Percentiles rank a stretch among this genome's conserved stretches.
These are phyloP conservation scores for Salvator merianae DNA, from an alignment of 2,113 vertebrate genomes.

Conservation along the genomic window DNA sequence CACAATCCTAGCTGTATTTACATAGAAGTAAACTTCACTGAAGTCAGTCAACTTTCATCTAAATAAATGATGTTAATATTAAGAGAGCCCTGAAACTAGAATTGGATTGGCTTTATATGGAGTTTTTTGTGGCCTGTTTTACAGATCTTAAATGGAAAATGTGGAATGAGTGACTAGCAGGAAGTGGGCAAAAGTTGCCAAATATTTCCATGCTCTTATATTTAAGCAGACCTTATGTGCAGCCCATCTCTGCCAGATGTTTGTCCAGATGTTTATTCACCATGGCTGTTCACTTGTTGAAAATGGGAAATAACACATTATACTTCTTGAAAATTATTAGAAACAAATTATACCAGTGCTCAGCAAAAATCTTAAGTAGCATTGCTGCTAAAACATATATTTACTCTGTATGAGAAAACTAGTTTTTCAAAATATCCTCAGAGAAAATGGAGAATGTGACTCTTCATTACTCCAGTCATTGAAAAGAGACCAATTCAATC, in stretches of 20 bases:
- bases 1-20: not conserved
- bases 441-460: conserved; percentile 37
- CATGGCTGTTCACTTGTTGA: not conserved
- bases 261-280: conserved; percentile 16
- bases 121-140: not conserved
- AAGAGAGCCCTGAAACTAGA: not conserved
- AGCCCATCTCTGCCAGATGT: not conserved
- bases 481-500: conserved; percentile 37
- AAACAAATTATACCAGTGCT: not conserved
- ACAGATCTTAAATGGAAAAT: not conserved
- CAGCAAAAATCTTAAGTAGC: conserved; percentile 16
- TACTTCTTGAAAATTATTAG: conserved; percentile 30
- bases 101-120: not conserved
- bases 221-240: not conserved
- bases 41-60: not conserved
- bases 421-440: conserved; percentile 25
- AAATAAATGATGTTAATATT: not conserved
- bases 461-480: not conserved
- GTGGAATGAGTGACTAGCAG: not conserved
- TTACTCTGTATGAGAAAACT: conserved; percentile 8
- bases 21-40: not conserved
- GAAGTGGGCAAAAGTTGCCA: not conserved
- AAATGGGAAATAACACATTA: conserved; percentile 24
- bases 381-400: conserved; percentile 21
- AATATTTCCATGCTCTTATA: not conserved